Conservation (phyloP, 2,888 invertebrate genomes). For the Mellilla xanthometata region DNA sequence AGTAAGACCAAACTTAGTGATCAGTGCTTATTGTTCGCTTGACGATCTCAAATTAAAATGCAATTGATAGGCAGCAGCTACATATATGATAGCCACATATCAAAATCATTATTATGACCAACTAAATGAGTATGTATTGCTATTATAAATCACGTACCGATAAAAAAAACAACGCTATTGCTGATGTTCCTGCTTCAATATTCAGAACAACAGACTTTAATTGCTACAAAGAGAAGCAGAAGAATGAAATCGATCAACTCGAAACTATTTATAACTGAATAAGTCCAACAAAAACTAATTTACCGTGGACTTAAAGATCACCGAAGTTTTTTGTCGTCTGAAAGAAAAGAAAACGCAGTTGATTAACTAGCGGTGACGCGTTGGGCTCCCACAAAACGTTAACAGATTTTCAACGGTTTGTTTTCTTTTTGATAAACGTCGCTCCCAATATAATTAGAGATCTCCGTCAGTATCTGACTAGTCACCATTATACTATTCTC, state of each 20-base stretch:
- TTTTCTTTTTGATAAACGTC: constrained; percentile 66
- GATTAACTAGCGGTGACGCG: constrained; percentile 55
- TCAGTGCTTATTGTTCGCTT: constrained; percentile 44
- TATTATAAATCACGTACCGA: neutral
- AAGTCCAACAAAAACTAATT: constrained; percentile 65
- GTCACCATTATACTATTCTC: constrained; percentile 66
- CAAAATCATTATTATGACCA: constrained; percentile 4
- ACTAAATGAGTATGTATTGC: neutral
- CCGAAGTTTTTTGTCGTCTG: constrained; percentile 62
- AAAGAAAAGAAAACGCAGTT: constrained; percentile 54
- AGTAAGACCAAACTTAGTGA: constrained; percentile 55
- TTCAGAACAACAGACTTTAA: constrained; percentile 43
- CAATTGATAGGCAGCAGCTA: constrained; percentile 39
- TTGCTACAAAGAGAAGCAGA: constrained; percentile 40
- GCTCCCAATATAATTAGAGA: constrained; percentile 71
- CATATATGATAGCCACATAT: constrained; percentile 20
- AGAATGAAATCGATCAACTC: constrained; percentile 44
- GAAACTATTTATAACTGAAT: constrained; percentile 43
- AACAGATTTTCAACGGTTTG: constrained; percentile 73
- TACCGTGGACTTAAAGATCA: constrained; percentile 67
- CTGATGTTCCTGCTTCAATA: constrained; percentile 11
- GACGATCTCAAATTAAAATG: constrained; percentile 43
- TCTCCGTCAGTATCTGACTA: constrained; percentile 66
- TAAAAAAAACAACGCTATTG: constrained; percentile 5
- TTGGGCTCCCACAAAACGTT: constrained; percentile 69